Evolutionary conservation across 2,113 vertebrate genomes (phyloP), one percentile per base, ranked within the genome.

Genomic region (Glaucidium brasilianum): DNA sequence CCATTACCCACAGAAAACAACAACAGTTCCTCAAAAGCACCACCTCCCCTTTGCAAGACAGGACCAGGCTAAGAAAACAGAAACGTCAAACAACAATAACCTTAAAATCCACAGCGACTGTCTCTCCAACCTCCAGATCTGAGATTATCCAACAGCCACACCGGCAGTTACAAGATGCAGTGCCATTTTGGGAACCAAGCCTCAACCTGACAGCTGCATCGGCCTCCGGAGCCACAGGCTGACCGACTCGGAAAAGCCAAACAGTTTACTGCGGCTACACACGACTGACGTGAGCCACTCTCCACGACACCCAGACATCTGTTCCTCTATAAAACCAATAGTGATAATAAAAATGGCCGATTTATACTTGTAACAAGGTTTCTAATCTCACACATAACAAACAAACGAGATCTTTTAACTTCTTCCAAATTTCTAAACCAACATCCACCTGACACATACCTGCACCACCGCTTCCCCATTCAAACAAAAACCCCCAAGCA

Each of bases 241-340:
- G 47, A 71, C 41, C 2, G 1, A 7, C 68, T 12, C n/a, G 0
- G 27, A 11, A 23, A 18, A 58, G 26, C 76, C 55, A 7, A 45
- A 25, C 35, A 11, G 30, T 32, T 84, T 47, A 84, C 1, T 9
- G n/a, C 10, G 1, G 60, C 64, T 8, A 30, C 35, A 6, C 35
- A 41, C 7, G 4, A 20, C 56, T 8, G n/a, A 27, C 4, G 1
- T 4, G 20, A 0, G 2, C 58, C 3, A 1, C 73, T 49, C 69
- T 14, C 12, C 73, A 9, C 18, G 35, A 21, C 71, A 49, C 59
- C 34, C 53, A 4, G 34, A 62, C 71, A 72, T 3, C 52, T 79
- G 39, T 2, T 55, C 81, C 85, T 43, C 71, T 9, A 58, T 52
- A 71, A 89, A 90, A 32, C 20, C 35, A 45, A 17, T 3, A 12